These are phyloP conservation scores for Sebastes hubbsi DNA, from an alignment of 2,797 vertebrate species.

Conservation along the genomic window DNA sequence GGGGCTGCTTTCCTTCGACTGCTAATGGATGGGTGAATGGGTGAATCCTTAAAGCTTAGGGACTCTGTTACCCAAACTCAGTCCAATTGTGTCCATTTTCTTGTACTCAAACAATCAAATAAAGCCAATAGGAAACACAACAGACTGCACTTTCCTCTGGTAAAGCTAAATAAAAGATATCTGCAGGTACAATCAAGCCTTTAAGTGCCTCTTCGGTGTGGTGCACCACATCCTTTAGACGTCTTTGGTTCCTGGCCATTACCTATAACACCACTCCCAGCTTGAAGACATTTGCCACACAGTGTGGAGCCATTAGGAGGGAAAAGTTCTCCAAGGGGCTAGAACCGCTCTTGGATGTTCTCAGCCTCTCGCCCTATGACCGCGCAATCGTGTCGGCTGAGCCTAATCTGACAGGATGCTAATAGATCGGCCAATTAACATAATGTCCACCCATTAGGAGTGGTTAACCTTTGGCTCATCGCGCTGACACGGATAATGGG, in stretches of 20 bases:
- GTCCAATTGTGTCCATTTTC: not conserved
- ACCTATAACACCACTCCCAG: constrained; percentile 25
- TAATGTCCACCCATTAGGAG: constrained; percentile 73
- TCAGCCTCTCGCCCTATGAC: constrained; percentile 58
- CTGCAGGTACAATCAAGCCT: constrained; percentile 19
- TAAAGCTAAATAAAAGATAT: constrained; percentile 4
- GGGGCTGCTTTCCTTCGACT: not conserved
- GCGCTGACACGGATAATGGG: constrained; percentile 62
- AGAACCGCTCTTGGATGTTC: constrained; percentile 40
- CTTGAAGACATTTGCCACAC: constrained; percentile 25
- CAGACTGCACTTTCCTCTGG: not conserved
- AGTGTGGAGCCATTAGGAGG: constrained; percentile 26
- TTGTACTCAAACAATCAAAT: not conserved
- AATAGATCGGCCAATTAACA: constrained; percentile 76
- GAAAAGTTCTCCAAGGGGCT: constrained; percentile 49
- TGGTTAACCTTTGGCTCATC: constrained; percentile 66
- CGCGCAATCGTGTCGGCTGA: constrained; percentile 31
- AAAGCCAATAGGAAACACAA: not conserved
- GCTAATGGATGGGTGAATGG: not conserved
- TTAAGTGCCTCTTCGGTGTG: constrained; percentile 4
- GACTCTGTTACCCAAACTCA: not conserved
- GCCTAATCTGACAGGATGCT: constrained; percentile 75
- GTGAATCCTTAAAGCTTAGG: constrained; percentile 1
- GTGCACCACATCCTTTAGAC: constrained; percentile 13
- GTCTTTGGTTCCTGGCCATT: constrained; percentile 45